Conservation (phyloP, 2,888 invertebrate genomes). For the Nebria salina region DNA sequence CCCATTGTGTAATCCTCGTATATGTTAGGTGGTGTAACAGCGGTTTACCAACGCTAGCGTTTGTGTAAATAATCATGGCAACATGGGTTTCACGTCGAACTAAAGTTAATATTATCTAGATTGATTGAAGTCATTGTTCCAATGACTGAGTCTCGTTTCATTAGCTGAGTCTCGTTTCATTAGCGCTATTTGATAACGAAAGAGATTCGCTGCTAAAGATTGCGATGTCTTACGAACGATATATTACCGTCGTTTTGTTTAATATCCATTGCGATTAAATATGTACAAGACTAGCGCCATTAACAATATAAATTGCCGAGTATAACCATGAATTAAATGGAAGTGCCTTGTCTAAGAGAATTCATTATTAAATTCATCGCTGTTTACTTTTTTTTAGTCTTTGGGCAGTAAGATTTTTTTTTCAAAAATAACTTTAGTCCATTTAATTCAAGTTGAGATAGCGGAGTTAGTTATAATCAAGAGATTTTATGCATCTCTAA, state of each 20-base stretch:
- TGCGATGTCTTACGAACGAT: background rate
- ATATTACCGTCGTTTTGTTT: conserved; percentile 26
- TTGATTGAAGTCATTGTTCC: conserved; percentile 42
- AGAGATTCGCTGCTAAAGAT: conserved; percentile 9
- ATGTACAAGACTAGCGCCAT: conserved; percentile 10
- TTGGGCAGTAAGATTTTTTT: too few species aligned
- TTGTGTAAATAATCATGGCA: conserved; percentile 22
- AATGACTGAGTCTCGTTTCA: conserved; percentile 36
- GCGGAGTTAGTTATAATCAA: too few species aligned
- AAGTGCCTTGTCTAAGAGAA: too few species aligned
- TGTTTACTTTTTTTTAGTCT: too few species aligned
- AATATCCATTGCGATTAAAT: conserved; percentile 25
- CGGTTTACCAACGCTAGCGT: conserved; percentile 28
- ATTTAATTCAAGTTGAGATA: too few species aligned
- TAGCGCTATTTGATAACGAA: conserved; percentile 35
- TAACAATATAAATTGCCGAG: conserved; percentile 19
- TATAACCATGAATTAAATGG: too few species aligned
- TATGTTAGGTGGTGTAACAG: conserved; percentile 11
- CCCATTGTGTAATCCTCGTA: conserved; percentile 30
- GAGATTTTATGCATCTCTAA: too few species aligned
- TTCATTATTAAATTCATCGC: too few species aligned
- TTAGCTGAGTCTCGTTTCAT: conserved; percentile 36
- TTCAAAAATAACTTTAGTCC: too few species aligned
- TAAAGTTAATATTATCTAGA: conserved; percentile 35
- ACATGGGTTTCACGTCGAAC: conserved; percentile 13